A percentile compares a stretch with the other conserved stretches of the same genome.
phyloP scores from a whole-genome alignment of 2,797 vertebrate genomes.

The Rhinoraja longicauda region DNA sequence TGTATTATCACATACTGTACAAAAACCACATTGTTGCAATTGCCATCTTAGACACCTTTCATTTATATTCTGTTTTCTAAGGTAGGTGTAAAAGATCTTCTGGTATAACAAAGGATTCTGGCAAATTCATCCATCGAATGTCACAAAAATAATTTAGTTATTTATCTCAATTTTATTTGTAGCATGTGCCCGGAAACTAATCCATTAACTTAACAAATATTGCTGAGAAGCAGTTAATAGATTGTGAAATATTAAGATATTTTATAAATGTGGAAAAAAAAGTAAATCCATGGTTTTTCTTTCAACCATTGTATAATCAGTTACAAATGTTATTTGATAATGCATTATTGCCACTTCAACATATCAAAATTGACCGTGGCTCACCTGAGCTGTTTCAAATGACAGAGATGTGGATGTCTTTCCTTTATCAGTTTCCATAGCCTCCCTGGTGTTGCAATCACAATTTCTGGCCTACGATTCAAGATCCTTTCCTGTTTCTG shows the following conservation, averaged over 20 bases:
- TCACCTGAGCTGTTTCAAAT: conserved; percentile 78
- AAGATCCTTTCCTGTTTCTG: conserved; percentile 84
- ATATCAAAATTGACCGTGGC: not conserved
- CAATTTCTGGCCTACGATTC: conserved; percentile 78
- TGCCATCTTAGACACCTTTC: not conserved
- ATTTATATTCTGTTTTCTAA: not conserved
- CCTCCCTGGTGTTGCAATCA: conserved; percentile 89
- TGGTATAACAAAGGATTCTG: not conserved
- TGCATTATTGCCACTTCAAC: not conserved
- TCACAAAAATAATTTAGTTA: not conserved
- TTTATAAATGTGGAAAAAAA: not conserved
- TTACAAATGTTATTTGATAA: not conserved
- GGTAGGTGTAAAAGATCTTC: not conserved
- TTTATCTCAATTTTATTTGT: not conserved
- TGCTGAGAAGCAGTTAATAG: not conserved
- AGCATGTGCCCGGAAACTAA: not conserved
- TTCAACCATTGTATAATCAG: conserved; percentile 8
- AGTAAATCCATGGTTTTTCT: not conserved
- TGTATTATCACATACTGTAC: not conserved
- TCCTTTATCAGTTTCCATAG: conserved; percentile 89
- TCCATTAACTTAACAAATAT: not conserved
- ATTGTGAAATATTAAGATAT: not conserved
- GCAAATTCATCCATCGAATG: not conserved
- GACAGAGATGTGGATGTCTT: conserved; percentile 76
- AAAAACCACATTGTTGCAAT: not conserved